Evolutionary conservation across 2,888 invertebrate species (phyloP), one percentile per base, ranked within the genome.

Genomic region (Xanthia togata): DNA sequence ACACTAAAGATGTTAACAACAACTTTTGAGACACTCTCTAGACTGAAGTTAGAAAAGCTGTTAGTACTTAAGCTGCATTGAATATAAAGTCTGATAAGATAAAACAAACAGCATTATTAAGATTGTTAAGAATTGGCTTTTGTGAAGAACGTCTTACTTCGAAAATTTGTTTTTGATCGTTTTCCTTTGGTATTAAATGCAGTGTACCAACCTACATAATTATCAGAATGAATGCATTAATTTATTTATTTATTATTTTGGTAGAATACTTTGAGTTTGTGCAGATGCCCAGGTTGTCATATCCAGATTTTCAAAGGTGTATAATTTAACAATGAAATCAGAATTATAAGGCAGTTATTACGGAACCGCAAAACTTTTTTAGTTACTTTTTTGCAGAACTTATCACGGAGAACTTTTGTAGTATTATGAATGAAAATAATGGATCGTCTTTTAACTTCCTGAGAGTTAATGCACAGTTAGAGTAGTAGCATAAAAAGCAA

Each of bases 11-110:
- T 65, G 70, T 70, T 68, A 67, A 50, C 69, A 41, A 50, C 41
- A 73, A 84, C 62, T 76, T 78, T 75, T 55, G 68, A 84, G 81
- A 76, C 31, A 65, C 55, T 60, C 75, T 81, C 84, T 83, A 76
- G 81, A 81, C 81, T 64, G n/a, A 74, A 81, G 74, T 75, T 73
- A 60, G 70, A 60, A 68, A 70, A 63, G 35, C 62, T 60, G 71
- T 70, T 67, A 55, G 53, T 38, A 53, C 38, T 47, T 44, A 62
- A 44, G 20, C 41, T 64, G 73, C 71, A 53, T 64, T 64, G 14
- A 70, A 70, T 83, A 14, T 62, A 26, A 74, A 65, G 38, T 76
- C 35, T 62, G 31, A 26, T 71, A 63, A 44, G 44, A 60, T 47
- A 53, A 12, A 70, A 63, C 62, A 77, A 71, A 79, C 20, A 55